Percentiles rank a stretch among this genome's conserved stretches.
These are phyloP conservation scores for Dicrostonyx torquatus DNA, from an alignment of 2,797 vertebrate species.

Conservation along the genomic window DNA sequence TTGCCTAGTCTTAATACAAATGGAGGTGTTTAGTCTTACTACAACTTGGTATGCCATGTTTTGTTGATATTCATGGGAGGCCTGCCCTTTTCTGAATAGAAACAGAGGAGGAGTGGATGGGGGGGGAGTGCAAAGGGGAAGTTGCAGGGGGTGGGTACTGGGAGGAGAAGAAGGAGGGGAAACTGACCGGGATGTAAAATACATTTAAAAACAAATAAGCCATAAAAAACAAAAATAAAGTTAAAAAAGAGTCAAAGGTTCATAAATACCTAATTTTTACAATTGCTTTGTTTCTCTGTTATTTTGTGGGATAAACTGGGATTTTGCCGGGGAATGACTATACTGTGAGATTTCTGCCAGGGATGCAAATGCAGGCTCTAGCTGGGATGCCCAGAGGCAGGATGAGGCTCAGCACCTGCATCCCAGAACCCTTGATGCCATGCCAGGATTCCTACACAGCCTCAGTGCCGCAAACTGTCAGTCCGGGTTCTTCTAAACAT, in stretches of 20 bases:
- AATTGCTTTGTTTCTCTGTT: conserved; percentile 25
- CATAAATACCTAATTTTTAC: neutral
- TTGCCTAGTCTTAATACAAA: neutral
- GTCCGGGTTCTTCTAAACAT: neutral
- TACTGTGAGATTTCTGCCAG: neutral
- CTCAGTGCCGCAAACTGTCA: neutral
- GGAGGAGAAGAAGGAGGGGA: neutral
- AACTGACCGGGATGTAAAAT: neutral
- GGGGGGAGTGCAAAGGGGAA: neutral
- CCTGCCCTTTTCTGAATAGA: neutral
- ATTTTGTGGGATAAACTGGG: neutral
- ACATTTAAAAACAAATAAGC: neutral
- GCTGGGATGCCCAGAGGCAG: neutral
- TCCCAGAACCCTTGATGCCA: neutral
- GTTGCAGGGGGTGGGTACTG: neutral
- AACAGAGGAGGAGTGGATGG: neutral
- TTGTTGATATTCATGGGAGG: neutral
- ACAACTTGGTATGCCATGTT: neutral
- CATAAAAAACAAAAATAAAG: neutral
- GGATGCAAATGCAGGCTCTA: neutral
- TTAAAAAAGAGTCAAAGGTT: neutral
- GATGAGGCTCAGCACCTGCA: neutral
- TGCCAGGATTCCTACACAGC: neutral
- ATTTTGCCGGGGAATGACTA: conserved; percentile 28
- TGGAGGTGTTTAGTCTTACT: neutral